Conservation (phyloP, 1,140 invertebrate species). For the Drosophila parabipectinata region DNA sequence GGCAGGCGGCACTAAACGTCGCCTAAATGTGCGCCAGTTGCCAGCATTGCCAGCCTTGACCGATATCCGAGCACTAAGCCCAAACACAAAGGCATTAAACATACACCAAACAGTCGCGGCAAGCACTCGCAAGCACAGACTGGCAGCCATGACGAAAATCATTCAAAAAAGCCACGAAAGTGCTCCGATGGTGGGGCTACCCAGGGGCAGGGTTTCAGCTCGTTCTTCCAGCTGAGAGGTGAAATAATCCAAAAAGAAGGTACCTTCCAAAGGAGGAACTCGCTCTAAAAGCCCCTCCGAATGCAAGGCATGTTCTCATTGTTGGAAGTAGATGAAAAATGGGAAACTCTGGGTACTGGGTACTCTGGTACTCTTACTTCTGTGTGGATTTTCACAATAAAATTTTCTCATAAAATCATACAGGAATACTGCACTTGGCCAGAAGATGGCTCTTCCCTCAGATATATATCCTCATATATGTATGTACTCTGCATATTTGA, state of each 20-base stretch:
- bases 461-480: constrained; percentile 26
- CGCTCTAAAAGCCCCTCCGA: no score
- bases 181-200: not conserved
- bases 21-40: constrained; percentile 40
- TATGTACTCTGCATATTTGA: constrained; percentile 40
- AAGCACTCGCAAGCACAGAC: constrained; percentile 16
- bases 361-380: no score
- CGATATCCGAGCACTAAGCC: constrained; percentile 62
- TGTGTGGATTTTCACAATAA: constrained; percentile 5
- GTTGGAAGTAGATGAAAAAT: not conserved
- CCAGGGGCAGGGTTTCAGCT: not conserved
- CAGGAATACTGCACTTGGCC: constrained; percentile 24
- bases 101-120: constrained; percentile 12
- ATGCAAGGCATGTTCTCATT: no score
- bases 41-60: constrained; percentile 61
- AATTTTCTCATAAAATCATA: constrained; percentile 10
- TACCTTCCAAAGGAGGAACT: no score
- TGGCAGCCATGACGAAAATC: constrained; percentile 44
- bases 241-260: no score
- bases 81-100: constrained; percentile 48
- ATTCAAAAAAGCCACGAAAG: constrained; percentile 20
- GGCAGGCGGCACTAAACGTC: constrained; percentile 33
- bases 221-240: no score
- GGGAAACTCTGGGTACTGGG: not conserved
- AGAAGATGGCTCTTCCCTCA: constrained; percentile 29